Evolutionary conservation across 2,888 invertebrate genomes (phyloP).

Genomic region (Phania funesta): DNA sequence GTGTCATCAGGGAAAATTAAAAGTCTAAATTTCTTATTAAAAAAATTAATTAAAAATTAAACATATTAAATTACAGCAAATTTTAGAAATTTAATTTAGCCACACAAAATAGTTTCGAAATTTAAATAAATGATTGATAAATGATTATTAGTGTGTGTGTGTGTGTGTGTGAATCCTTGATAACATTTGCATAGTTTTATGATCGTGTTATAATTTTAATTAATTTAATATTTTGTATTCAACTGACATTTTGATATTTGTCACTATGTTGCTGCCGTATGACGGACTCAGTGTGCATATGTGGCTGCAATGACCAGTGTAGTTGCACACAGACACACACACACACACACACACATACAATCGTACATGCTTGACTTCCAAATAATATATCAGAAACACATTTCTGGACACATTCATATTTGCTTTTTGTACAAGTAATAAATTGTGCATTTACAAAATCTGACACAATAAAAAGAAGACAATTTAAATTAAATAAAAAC

Average conservation of each 20-base stretch:
- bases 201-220: constrained; percentile 49
- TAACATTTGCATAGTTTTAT: not conserved
- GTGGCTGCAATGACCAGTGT: too few relatives aligned
- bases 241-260: constrained; percentile 63
- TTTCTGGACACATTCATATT: not conserved
- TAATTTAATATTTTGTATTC: constrained; percentile 62
- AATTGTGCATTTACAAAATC: constrained; percentile 60
- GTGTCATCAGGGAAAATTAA: too few relatives aligned
- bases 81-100: not conserved
- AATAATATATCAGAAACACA: not conserved
- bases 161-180: not conserved
- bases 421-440: constrained; percentile 38
- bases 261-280: constrained; percentile 14
- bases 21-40: too few relatives aligned
- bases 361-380: not conserved
- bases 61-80: not conserved
- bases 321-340: too few relatives aligned
- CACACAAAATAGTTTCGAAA: not conserved
- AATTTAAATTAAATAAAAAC: constrained; percentile 49
- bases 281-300: not conserved
- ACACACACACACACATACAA: too few relatives aligned
- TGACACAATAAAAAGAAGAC: constrained; percentile 54
- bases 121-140: constrained; percentile 29
- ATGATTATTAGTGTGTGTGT: not conserved
- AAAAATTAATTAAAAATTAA: not conserved